Evolutionary conservation across 2,888 invertebrate genomes (phyloP).

Genomic region (Fissipunctia ypsillon): DNA sequence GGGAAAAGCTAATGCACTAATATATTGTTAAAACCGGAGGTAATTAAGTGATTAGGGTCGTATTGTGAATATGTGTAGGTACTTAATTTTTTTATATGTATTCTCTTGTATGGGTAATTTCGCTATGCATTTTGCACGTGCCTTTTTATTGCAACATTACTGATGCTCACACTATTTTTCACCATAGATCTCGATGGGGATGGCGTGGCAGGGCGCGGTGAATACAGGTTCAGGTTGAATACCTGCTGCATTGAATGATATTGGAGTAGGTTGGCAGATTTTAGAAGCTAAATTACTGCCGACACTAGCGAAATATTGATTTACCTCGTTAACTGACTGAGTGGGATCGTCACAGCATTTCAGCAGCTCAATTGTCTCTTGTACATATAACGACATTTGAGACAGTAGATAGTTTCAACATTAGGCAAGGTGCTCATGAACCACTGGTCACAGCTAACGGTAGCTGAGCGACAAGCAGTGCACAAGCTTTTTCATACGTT

Average conservation of each 20-base stretch:
- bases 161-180: neutral
- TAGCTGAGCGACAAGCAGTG: no score
- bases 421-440: neutral
- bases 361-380: no score
- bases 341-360: no score
- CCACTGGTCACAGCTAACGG: neutral
- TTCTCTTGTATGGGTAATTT: neutral
- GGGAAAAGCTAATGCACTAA: neutral
- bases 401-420: neutral
- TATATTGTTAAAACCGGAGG: slow-evolving; percentile 19
- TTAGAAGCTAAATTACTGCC: no score
- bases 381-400: neutral
- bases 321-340: no score
- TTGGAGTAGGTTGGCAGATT: no score
- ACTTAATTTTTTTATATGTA: neutral
- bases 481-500: neutral
- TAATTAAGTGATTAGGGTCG: slow-evolving; percentile 23
- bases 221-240: no score
- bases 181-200: no score
- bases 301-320: no score
- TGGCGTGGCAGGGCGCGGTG: no score
- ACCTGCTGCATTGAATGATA: no score
- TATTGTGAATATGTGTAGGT: neutral
- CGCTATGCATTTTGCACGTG: neutral
- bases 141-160: neutral